Conservation (phyloP, 2,888 invertebrate species). For the Theretra japonica region DNA sequence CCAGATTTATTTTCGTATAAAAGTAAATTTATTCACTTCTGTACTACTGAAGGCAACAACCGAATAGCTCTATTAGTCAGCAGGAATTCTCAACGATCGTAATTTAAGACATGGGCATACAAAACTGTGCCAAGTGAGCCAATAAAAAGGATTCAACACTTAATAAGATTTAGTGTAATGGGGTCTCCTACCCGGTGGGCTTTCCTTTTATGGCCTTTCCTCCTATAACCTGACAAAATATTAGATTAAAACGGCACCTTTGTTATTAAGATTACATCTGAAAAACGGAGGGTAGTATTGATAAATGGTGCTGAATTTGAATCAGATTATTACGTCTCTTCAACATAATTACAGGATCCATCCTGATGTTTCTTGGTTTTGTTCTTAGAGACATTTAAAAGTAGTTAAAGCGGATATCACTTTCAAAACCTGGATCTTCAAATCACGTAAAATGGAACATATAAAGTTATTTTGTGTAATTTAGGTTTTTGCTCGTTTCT, state of each 20-base stretch:
- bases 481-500: no score
- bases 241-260: background rate
- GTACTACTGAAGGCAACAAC: background rate
- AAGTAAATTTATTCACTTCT: background rate
- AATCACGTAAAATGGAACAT: no score
- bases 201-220: slow-evolving; percentile 10
- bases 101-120: slow-evolving; percentile 10
- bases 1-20: background rate
- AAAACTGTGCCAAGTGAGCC: slow-evolving; percentile 7
- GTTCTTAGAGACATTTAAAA: no score
- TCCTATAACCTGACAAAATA: background rate
- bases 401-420: no score
- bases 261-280: background rate
- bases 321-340: background rate
- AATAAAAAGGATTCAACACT: slow-evolving; percentile 25
- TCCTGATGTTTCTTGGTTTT: no score
- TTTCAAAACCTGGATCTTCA: no score
- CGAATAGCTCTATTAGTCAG: slow-evolving; percentile 15
- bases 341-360: no score
- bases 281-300: background rate
- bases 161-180: slow-evolving; percentile 23
- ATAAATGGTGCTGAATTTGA: background rate
- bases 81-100: slow-evolving; percentile 17
- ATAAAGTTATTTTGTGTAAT: no score
- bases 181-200: background rate